Percentiles rank a stretch among this genome's conserved stretches.
These are phyloP conservation scores for Lanistes nyassanus DNA, from an alignment of 1,140 invertebrate genomes.

Conservation along the genomic window DNA sequence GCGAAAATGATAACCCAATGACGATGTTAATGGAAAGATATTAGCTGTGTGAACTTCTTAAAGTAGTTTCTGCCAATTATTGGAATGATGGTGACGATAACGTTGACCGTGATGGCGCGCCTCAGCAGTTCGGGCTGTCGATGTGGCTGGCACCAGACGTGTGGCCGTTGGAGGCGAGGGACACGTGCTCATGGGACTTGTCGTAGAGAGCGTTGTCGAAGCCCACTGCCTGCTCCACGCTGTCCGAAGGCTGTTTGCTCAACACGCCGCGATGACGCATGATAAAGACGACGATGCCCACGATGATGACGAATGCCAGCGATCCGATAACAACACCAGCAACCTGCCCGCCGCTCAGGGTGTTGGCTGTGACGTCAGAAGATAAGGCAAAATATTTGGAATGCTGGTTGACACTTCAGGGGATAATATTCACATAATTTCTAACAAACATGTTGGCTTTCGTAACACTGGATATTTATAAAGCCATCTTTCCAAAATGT, in stretches of 20 bases:
- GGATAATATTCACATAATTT: too few relatives aligned
- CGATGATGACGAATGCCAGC: slow-evolving; percentile 18
- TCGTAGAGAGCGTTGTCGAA: slow-evolving; percentile 34
- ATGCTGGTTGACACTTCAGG: too few relatives aligned
- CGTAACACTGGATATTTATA: too few relatives aligned
- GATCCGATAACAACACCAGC: slow-evolving; percentile 32
- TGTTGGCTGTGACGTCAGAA: neutral
- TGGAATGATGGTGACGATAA: too few relatives aligned
- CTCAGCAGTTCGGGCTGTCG: neutral
- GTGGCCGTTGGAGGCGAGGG: neutral
- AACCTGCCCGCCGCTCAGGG: slow-evolving; percentile 22
- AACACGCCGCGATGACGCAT: neutral
- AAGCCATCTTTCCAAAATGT: too few relatives aligned
- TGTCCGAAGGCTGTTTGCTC: neutral
- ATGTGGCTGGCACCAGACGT: neutral
- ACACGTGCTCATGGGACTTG: slow-evolving; percentile 13
- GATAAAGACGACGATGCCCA: slow-evolving; percentile 21
- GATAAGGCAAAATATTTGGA: neutral
- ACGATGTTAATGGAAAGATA: too few relatives aligned
- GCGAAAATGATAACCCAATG: too few relatives aligned
- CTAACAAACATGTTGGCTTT: too few relatives aligned
- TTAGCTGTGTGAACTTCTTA: too few relatives aligned
- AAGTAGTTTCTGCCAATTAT: too few relatives aligned
- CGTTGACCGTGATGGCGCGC: too few relatives aligned
- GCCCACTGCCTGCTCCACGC: neutral